Conservation (phyloP, 64 coral and sea anemone genomes). For the Actinia tenebrosa region DNA sequence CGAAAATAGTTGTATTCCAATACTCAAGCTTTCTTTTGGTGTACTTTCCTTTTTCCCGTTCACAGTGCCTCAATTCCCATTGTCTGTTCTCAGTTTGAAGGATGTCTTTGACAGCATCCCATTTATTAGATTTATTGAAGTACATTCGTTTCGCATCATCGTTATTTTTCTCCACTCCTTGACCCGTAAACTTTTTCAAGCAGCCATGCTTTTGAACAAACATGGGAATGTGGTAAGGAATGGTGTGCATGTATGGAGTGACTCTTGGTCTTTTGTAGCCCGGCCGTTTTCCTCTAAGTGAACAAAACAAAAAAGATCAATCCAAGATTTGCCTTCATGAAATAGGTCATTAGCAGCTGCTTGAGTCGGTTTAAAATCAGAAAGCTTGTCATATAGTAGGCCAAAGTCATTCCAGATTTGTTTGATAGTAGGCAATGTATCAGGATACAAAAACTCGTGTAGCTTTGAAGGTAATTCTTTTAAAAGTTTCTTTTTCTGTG, state of each 20-base stretch:
- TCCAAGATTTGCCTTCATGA: conserved; percentile 18
- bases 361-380: conserved; percentile 16
- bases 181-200: conserved; percentile 50
- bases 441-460: conserved; percentile 26
- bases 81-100: conserved; percentile 36
- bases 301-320: conserved; percentile 58
- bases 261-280: conserved; percentile 39
- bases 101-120: conserved; percentile 43
- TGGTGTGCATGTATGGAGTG: conserved; percentile 55
- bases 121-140: conserved; percentile 63
- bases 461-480: conserved; percentile 25
- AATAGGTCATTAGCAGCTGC: conserved; percentile 5
- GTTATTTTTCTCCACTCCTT: conserved; percentile 55
- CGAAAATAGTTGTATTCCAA: background rate
- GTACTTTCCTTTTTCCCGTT: background rate
- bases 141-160: conserved; percentile 39
- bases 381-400: background rate
- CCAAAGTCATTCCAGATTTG: conserved; percentile 33
- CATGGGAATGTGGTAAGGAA: conserved; percentile 26
- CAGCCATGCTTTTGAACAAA: conserved; percentile 36
- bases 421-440: conserved; percentile 19
- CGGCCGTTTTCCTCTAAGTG: conserved; percentile 2
- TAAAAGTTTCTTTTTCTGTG: conserved; percentile 15
- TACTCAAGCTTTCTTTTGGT: conserved; percentile 51
- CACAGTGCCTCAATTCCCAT: conserved; percentile 22